phyloP scores from a whole-genome alignment of 2,888 invertebrate species.

The Erannis defoliaria region DNA sequence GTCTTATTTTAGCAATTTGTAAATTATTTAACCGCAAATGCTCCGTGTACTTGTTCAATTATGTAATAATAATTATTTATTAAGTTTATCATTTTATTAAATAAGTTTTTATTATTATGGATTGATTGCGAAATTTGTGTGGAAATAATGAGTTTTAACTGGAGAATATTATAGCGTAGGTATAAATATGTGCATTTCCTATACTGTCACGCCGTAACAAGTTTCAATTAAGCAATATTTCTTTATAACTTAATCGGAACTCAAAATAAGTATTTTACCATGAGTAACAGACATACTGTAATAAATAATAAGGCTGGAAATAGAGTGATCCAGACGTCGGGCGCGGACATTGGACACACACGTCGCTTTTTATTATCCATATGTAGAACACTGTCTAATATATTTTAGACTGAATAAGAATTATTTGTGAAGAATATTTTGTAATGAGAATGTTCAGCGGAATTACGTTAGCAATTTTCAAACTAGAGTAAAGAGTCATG shows the following conservation, averaged over 20 bases:
- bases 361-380: too few species aligned
- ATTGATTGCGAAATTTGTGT: slow-evolving; percentile 6
- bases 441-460: too few species aligned
- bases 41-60: slow-evolving; percentile 6
- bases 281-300: background rate
- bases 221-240: too few species aligned
- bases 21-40: slow-evolving; percentile 18
- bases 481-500: too few species aligned
- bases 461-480: too few species aligned
- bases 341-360: too few species aligned
- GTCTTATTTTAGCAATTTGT: slow-evolving; percentile 38
- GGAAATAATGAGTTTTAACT: background rate
- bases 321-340: background rate
- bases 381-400: too few species aligned
- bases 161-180: too few species aligned
- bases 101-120: slow-evolving; percentile 14
- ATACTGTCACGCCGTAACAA: background rate
- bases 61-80: slow-evolving; percentile 8
- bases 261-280: too few species aligned
- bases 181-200: background rate
- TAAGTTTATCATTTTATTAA: background rate
- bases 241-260: too few species aligned
- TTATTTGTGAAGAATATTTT: too few species aligned
- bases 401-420: too few species aligned
- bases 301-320: background rate